Evolutionary conservation across 1,140 invertebrate species (phyloP).

Genomic region (Lepidurus couesii): DNA sequence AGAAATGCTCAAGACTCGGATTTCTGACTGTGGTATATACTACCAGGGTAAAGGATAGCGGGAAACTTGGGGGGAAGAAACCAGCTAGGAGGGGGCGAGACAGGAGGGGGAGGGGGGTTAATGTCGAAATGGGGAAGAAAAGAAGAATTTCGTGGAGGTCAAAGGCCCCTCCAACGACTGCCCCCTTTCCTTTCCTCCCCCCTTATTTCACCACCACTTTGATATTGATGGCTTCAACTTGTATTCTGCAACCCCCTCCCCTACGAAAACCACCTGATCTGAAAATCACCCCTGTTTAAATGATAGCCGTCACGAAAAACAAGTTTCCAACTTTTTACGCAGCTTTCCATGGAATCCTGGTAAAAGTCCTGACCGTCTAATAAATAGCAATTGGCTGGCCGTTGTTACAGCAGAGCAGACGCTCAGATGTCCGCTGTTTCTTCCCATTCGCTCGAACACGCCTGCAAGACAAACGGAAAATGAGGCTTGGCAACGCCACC

Average conservation of each 20-base stretch:
- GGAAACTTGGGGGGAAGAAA: not conserved
- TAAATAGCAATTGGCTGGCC: not conserved
- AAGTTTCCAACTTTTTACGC: not conserved
- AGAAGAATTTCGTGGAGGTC: constrained; percentile 15
- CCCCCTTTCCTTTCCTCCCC: constrained; percentile 19
- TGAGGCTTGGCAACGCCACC: not conserved
- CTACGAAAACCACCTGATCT: not conserved
- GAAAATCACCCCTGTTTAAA: not conserved
- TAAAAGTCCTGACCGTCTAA: not conserved
- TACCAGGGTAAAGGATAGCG: not conserved
- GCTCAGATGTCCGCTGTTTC: not conserved
- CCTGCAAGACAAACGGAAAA: constrained; percentile 1
- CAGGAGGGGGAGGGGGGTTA: not conserved
- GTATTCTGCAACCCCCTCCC: not conserved
- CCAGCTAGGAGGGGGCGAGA: not conserved
- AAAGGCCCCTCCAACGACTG: constrained; percentile 4
- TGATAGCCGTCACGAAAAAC: not conserved
- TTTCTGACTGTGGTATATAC: too few species aligned
- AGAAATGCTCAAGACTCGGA: not conserved
- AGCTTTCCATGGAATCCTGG: not conserved
- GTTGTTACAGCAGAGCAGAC: not conserved
- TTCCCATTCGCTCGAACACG: not conserved
- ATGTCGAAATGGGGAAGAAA: constrained; percentile 10
- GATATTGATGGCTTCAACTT: constrained; percentile 1
- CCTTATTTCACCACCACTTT: constrained; percentile 14